Base-by-base conservation (phyloP, 2,797 vertebrate species). In the Cryptoblepharus egeriae region DNA sequence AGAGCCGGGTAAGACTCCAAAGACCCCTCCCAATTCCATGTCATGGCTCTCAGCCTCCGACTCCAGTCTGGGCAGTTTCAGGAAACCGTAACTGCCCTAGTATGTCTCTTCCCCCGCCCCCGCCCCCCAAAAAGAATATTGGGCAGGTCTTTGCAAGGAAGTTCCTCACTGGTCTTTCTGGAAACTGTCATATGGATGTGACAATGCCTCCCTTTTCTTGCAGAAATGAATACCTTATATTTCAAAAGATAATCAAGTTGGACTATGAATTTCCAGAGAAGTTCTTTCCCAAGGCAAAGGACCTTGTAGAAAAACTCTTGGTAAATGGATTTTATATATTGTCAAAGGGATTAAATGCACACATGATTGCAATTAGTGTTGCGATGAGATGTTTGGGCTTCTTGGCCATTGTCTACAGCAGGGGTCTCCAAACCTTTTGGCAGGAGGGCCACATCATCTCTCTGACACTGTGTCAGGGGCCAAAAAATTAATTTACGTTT, bases 191-290 rank as follows among this genome's bases (percentile, higher is more conserved):
- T 79, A 84, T 76, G 79, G 42, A 72, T 74, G 60, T 80, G 83
- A 87, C 86, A 18, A 0, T n/a, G 1, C 15, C 79, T 89, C 60
- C 90, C 81, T 24, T 26, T 12, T 68, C 85, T 92, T 92, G 81
- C 95, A 99, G 99, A 95, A 99, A 99, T 73, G 99, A 99, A 71
- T 99, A 99, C 95, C 97, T 99, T 93, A 99, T 99, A 97, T 99
- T 99, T 95, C 99, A 99, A 96, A 99, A 99, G 95, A 99, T 99
- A 95, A 99, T 99, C 96, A 99, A 99, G 88, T 94, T 99, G 96
- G 99, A 99, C 90, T 99, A 99, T 91, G 98, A 99, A 91, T 99
- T 99, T 88, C 99, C 99, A 85, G 99, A 99, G 94, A 99, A 99
- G 95, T 99, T 99, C 95, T 99, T 99, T 90, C 98, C 98, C 90